These are phyloP conservation scores for Diloba caeruleocephala DNA, from an alignment of 2,888 invertebrate species.

Conservation along the genomic window DNA sequence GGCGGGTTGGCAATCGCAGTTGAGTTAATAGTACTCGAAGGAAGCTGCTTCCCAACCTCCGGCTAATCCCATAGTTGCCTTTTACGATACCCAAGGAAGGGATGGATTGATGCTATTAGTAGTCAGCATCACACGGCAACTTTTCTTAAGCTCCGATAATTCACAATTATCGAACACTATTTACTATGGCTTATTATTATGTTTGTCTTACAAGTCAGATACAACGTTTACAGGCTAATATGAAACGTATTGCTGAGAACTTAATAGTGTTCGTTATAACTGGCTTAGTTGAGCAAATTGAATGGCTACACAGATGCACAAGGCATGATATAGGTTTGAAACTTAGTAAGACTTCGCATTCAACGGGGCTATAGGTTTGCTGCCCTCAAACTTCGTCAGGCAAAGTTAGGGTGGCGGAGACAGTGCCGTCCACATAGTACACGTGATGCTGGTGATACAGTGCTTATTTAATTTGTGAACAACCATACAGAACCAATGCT, in stretches of 20 bases:
- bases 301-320: slow-evolving; percentile 52
- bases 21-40: no score
- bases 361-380: slow-evolving; percentile 43
- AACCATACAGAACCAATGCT: neutral
- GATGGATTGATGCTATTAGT: no score
- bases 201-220: slow-evolving; percentile 12
- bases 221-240: slow-evolving; percentile 16
- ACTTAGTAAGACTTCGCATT: slow-evolving; percentile 46
- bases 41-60: no score
- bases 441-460: slow-evolving; percentile 16
- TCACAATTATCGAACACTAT: slow-evolving; percentile 2
- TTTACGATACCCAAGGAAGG: no score
- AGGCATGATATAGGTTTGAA: slow-evolving; percentile 52
- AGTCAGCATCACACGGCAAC: no score
- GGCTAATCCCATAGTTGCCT: no score
- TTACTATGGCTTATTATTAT: neutral
- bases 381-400: slow-evolving; percentile 46
- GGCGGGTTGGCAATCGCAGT: no score
- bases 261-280: slow-evolving; percentile 34
- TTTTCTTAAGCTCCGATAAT: slow-evolving; percentile 1
- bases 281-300: slow-evolving; percentile 40
- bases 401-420: slow-evolving; percentile 38
- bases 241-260: slow-evolving; percentile 32
- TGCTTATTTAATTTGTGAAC: slow-evolving; percentile 4
- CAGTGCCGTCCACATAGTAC: slow-evolving; percentile 5